A percentile compares a stretch with the other conserved stretches of the same genome.
Conservation (phyloP, 53 echinoderm and acorn worm species). For the Henricia sp. region DNA sequence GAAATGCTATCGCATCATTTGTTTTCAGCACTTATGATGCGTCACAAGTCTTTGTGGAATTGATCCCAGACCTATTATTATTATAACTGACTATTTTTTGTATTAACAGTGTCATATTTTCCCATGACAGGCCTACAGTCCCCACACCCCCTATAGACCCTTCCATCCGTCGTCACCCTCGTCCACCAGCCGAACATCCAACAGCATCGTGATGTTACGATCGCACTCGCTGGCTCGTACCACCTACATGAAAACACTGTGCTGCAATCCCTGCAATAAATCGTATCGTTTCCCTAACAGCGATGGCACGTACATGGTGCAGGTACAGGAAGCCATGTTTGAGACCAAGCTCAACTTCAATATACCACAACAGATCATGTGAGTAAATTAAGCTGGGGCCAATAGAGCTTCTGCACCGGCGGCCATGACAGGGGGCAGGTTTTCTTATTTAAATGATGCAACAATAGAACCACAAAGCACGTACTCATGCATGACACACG, state of each 20-base stretch:
- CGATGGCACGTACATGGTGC: slow-evolving; percentile 69
- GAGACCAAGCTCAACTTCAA: slow-evolving; percentile 85
- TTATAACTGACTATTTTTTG: too few relatives aligned
- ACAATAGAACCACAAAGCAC: too few relatives aligned
- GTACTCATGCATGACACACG: too few relatives aligned
- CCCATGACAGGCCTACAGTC: neutral
- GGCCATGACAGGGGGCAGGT: too few relatives aligned
- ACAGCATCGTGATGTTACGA: slow-evolving; percentile 22
- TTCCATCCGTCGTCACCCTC: slow-evolving; percentile 6
- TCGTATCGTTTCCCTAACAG: slow-evolving; percentile 83
- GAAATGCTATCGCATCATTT: too few relatives aligned
- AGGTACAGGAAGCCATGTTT: slow-evolving; percentile 93
- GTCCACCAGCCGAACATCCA: slow-evolving; percentile 10
- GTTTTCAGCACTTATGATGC: too few relatives aligned
- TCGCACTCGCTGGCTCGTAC: slow-evolving; percentile 59
- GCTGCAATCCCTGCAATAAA: slow-evolving; percentile 84
- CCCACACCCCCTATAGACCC: neutral
- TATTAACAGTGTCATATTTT: too few relatives aligned
- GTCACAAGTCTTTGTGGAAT: too few relatives aligned
- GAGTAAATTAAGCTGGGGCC: slow-evolving; percentile 46
- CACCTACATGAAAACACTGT: slow-evolving; percentile 67
- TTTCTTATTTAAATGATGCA: neutral
- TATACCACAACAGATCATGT: slow-evolving; percentile 91
- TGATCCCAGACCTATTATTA: too few relatives aligned
- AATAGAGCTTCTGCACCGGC: too few relatives aligned